A percentile compares a stretch with the other conserved stretches of the same genome.
Conservation (phyloP, 2,113 vertebrate genomes). For the Puma concolor region DNA sequence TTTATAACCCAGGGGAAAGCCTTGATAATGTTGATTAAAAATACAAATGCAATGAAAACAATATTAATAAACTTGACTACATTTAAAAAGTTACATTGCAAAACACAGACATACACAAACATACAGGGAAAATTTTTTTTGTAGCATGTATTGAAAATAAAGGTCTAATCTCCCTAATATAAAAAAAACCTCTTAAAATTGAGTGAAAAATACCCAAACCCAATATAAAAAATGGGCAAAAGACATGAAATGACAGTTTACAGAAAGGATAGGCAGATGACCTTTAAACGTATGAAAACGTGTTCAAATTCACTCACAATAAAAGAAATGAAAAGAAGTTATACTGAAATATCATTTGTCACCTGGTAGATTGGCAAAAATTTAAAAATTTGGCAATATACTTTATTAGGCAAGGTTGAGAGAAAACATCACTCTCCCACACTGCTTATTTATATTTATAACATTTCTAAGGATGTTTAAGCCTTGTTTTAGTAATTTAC, state of each 20-base stretch:
- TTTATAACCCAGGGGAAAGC: background rate
- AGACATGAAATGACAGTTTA: background rate
- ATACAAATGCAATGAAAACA: constrained; percentile 9
- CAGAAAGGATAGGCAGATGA: background rate
- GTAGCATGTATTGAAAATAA: background rate
- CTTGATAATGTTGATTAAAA: background rate
- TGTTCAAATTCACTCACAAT: background rate
- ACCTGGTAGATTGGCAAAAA: background rate
- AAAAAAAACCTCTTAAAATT: background rate
- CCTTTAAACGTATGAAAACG: background rate
- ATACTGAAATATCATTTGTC: background rate
- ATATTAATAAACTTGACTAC: background rate
- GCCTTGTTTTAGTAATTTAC: background rate
- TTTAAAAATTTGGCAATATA: background rate
- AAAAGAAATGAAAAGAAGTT: background rate
- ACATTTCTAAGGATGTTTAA: background rate
- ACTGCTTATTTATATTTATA: background rate
- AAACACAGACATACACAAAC: background rate
- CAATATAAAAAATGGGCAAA: background rate
- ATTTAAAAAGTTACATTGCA: background rate
- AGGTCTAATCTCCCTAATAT: background rate
- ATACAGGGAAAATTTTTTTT: background rate
- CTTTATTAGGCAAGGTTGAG: background rate
- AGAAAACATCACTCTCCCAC: background rate
- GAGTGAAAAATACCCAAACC: background rate